Base-by-base conservation (phyloP, 1,140 invertebrate genomes). In the Drosophila bocki region DNA sequence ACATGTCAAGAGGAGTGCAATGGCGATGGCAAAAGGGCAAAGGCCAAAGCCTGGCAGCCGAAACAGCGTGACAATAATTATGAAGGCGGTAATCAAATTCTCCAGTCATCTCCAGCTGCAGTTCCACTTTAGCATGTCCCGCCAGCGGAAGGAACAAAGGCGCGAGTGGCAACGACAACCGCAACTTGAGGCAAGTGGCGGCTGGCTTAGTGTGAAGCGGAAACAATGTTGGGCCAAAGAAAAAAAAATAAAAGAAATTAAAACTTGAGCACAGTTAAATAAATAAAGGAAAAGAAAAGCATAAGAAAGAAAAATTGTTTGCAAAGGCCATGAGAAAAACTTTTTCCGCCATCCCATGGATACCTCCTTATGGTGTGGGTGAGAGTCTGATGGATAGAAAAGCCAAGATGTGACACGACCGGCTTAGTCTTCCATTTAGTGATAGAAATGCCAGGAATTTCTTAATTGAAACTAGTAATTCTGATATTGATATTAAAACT, bases 81-180 rank as follows among this genome's bases (percentile, higher is more conserved):
- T 81, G 78, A 60, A 68, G 67, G 67, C 60, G 69, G 78, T 90
- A 88, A 88, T 88, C 85, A 88, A 88, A 88, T 88, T 88, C 65
- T 47, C 62, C 75, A 72, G 48, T 71, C 65, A 51, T 59, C 41
- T 60, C 60, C 41, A 42, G 39, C 53, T 62, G 72, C 65, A 68
- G 75, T 53, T 75, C 84, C 84, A 87, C 84, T 87, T 87, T 81
- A 88, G 76, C 85, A 88, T 90, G 84, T 78, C 53, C 84, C 80
- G 65, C 85, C 83, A 63, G 48, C 42, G 29, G 57, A 67, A 75
- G 48, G 79, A 84, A 84, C 77, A 81, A 88, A 84, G 62, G 77
- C 54, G 77, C 47, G 88, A 88, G 82, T 84, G 80, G 77, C 85
- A 84, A 78, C 84, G 53, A 70, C 77, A 90, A 78, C 84, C 80